Percentiles rank a stretch among this genome's conserved stretches.
Conservation (phyloP, 2,113 vertebrate genomes). For the Onychostoma macrolepis region DNA sequence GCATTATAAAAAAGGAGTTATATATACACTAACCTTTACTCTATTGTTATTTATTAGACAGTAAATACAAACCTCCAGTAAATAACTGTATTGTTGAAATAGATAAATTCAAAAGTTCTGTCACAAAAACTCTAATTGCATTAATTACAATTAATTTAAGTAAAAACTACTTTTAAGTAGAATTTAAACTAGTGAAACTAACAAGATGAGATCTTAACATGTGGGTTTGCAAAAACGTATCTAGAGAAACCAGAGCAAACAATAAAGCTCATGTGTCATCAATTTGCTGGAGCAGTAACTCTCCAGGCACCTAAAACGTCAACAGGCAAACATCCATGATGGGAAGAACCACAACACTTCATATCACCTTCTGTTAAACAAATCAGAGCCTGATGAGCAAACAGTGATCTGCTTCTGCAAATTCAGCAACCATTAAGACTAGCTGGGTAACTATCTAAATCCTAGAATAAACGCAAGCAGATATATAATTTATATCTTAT, state of each 20-base stretch:
- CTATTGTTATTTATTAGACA: too few relatives aligned
- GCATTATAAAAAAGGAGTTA: too few relatives aligned
- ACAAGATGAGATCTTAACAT: background rate
- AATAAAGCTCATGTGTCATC: slow-evolving; percentile 27
- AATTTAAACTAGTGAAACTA: background rate
- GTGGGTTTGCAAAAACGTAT: background rate
- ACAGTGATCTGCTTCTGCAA: background rate
- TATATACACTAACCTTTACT: too few relatives aligned
- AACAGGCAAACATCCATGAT: slow-evolving; percentile 2
- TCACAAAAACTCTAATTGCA: background rate
- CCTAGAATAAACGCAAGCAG: background rate
- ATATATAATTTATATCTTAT: background rate
- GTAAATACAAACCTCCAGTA: too few relatives aligned
- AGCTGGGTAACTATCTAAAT: background rate
- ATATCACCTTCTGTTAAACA: background rate
- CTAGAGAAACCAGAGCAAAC: slow-evolving; percentile 17
- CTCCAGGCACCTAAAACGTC: background rate
- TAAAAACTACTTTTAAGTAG: background rate
- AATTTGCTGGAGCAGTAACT: slow-evolving; percentile 10
- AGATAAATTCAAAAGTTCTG: background rate
- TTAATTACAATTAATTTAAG: background rate
- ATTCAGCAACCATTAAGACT: background rate
- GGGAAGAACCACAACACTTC: background rate
- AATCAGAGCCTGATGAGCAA: background rate
- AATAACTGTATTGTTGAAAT: background rate